A percentile compares a stretch with the other conserved stretches of the same genome.
phyloP scores from a whole-genome alignment of 2,797 vertebrate species.

The Protonibea diacanthus region DNA sequence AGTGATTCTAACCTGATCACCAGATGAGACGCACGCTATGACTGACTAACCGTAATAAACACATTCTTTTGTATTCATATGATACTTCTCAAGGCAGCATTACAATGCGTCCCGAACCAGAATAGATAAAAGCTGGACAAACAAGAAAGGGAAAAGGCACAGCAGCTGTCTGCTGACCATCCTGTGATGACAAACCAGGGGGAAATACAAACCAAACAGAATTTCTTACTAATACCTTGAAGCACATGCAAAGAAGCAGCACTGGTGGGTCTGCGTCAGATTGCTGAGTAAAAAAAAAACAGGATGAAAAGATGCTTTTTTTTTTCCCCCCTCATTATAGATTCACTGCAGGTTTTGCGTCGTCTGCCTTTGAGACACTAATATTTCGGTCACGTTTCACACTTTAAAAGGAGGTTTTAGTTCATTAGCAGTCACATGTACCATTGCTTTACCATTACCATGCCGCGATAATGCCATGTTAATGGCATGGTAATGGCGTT shows the following conservation, averaged over 20 bases:
- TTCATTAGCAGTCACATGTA: slow-evolving; percentile 5
- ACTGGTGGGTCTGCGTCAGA: no score
- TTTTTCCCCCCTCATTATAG: no score
- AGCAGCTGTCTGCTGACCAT: slow-evolving; percentile 55
- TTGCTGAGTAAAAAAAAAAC: not conserved
- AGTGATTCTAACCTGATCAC: not conserved
- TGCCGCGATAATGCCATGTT: slow-evolving; percentile 1
- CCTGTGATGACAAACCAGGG: slow-evolving; percentile 42
- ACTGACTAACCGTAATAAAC: not conserved
- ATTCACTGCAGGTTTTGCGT: not conserved
- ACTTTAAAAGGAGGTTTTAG: not conserved
- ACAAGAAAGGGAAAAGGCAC: slow-evolving; percentile 48
- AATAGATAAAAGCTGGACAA: slow-evolving; percentile 54
- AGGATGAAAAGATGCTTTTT: not conserved
- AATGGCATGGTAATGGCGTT: not conserved
- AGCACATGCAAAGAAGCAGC: not conserved
- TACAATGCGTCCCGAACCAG: not conserved
- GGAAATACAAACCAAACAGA: not conserved
- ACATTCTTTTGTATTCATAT: slow-evolving; percentile 12
- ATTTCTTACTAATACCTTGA: slow-evolving; percentile 8
- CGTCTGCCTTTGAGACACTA: not conserved
- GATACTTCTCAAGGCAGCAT: not conserved
- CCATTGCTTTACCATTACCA: not conserved
- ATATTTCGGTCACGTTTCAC: slow-evolving; percentile 2
- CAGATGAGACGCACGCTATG: not conserved